Base-by-base conservation (phyloP, 1,140 invertebrate genomes). In the Globodera ellingtonae region DNA sequence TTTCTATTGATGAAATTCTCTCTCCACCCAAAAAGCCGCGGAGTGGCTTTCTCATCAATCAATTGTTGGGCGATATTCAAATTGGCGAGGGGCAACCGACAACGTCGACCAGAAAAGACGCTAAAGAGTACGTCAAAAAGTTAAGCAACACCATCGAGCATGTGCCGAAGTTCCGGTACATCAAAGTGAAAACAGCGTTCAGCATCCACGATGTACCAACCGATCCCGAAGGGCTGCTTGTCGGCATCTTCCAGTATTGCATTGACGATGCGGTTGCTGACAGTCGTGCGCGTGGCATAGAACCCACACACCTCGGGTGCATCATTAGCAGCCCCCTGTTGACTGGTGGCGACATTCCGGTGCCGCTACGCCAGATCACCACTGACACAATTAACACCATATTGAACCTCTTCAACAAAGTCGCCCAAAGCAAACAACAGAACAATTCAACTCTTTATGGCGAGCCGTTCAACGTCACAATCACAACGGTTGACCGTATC, bases 181-280 rank as follows among this genome's bases (percentile, higher is more conserved):
- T 24, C 70, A 71, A 71, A 21, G 21, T 47, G 48, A 47, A 47
- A 15, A 15, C 56, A 18, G 5, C 5, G 10, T 59, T 59, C 56
- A 59, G 13, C 56, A 59, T 59, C 4, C 13, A 71, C 13, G 15
- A 15, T 5, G 44, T 71, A 4, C 70, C 70, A 6, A 21, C 15
- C 10, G 21, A 71, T 24, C 70, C 70, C 15, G 70, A 71, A 71
- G 70, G 15, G 15, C 7, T 71, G 15, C 15, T 71, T 15, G 13
- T n/a, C 15, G 70, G 15, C 6, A 71, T 71, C 15, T 71, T 71
- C 15, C 70, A 71, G 15, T 71, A 71, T 24, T 71, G 70, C 21
- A 71, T 71, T 6, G 70, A 71, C 48, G 70, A 71, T 18, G 13
- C 70, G 1, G 7, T 71, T n/a, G 70, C 44, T 0, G 44, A 71